Percentiles rank a stretch among this genome's conserved stretches.
These are phyloP conservation scores for Eledona agricola DNA, from an alignment of 2,888 invertebrate species.

Conservation along the genomic window DNA sequence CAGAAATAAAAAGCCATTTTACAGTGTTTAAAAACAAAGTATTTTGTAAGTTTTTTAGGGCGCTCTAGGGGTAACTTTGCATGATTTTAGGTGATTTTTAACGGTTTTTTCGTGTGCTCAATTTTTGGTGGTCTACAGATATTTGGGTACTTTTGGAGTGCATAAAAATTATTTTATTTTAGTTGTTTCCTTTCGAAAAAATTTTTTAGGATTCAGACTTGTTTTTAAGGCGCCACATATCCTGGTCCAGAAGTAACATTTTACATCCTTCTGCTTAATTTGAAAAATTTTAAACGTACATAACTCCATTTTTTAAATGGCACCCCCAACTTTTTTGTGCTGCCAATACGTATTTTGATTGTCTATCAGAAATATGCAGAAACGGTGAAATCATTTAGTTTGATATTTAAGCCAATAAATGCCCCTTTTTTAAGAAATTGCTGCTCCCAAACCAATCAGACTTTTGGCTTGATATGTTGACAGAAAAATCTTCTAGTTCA, in stretches of 20 bases:
- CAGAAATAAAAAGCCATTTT: conserved; percentile 2
- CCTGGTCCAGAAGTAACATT: conserved; percentile 2
- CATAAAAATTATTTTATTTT: not conserved
- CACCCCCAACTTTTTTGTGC: too few species aligned
- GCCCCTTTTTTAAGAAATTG: too few species aligned
- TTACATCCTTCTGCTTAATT: too few species aligned
- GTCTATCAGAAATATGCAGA: too few species aligned
- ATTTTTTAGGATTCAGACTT: not conserved
- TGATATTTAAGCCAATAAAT: too few species aligned
- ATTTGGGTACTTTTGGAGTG: conserved; percentile 1
- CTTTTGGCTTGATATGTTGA: too few species aligned
- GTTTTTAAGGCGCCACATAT: conserved; percentile 1
- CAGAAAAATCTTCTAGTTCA: too few species aligned
- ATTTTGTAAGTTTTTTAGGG: not conserved
- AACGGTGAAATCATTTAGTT: too few species aligned
- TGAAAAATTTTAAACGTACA: too few species aligned
- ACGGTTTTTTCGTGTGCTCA: not conserved
- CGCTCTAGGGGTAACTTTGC: conserved; percentile 1
- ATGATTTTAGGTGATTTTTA: not conserved
- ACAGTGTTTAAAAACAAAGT: conserved; percentile 1
- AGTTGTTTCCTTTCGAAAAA: not conserved
- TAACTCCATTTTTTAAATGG: too few species aligned
- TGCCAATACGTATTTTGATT: too few species aligned
- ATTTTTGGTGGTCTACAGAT: conserved; percentile 2
- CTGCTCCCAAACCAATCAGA: too few species aligned